Conservation (phyloP, 2,113 vertebrate genomes). For the Onychorhynchus coronatus region DNA sequence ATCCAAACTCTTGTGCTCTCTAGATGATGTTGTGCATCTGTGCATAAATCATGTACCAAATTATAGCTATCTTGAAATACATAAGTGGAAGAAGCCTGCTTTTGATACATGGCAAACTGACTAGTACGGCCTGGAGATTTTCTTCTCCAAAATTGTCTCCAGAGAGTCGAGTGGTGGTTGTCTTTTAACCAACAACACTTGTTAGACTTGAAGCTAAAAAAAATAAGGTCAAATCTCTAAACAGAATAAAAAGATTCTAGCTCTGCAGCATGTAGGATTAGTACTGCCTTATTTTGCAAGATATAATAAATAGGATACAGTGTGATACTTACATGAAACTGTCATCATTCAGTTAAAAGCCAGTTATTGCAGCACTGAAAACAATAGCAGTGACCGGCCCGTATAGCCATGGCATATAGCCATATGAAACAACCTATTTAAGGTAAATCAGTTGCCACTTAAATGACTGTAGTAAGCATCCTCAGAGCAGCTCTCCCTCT, state of each 20-base stretch:
- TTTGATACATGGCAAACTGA: fast-evolving
- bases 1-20: background rate
- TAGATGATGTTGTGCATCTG: background rate
- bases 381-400: conserved; percentile 77
- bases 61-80: background rate
- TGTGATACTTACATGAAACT: conserved; percentile 78
- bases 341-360: conserved; percentile 90
- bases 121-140: background rate
- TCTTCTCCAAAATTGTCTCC: background rate
- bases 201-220: conserved; percentile 27
- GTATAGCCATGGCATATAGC: conserved; percentile 68
- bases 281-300: conserved; percentile 76
- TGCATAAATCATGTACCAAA: background rate
- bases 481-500: conserved; percentile 78
- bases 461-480: conserved; percentile 90
- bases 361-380: conserved; percentile 76
- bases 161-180: background rate
- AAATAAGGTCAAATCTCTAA: conserved; percentile 25
- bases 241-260: background rate
- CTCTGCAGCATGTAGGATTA: conserved; percentile 40
- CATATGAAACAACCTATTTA: conserved; percentile 91
- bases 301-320: conserved; percentile 74
- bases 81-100: background rate
- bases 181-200: background rate
- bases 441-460: conserved; percentile 94